Base-by-base conservation (phyloP, 92 coral and sea anemone species). In the Zoanthus sociatus region DNA sequence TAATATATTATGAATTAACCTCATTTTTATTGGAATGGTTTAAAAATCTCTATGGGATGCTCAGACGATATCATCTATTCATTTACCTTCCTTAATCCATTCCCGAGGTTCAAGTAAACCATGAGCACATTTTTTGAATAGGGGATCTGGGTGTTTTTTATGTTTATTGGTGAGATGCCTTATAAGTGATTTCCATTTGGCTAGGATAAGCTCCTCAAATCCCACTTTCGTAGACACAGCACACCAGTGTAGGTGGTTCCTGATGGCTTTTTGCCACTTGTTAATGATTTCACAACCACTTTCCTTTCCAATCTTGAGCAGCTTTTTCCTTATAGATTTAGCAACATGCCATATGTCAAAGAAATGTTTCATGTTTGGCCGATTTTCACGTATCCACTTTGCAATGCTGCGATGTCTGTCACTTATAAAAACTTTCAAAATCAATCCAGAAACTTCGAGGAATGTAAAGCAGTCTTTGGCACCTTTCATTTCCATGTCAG, bases 321-420 rank as follows among this genome's bases (percentile, higher is more conserved):
- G 76, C 69, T 76, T 60, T 86, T 92, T 92, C 14, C 77, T 61
- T 12, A 86, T 64, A 9, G 92, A 77, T 33, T 82, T 79, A 8
- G 92, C 90, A 63, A 92, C 51, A 70, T 92, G 94, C 92, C 94
- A 92, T 45, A 92, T 92, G 72, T 92, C 92, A 86, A 86, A 92
- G 89, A 73, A 92, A 33, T 92, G 92, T 21, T 47, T 48, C 10
- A 68, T 55, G 13, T 69, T n/a, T 8, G 70, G 60, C 44, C 84
- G 83, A 63, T 37, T 71, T 21, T 78, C 66, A 47, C 90, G 78
- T 1, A 92, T 79, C 92, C 94, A 92, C 17, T 66, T 78, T 50
- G 94, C 92, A 32, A 92, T 88, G 33, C 94, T 89, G 17, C 88
- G 68, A 47, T 88, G 94, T 13, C 88, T 78, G 72, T 92, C 94